These are phyloP conservation scores for Gnatocerus cornutus DNA, from an alignment of 2,888 invertebrate species.

Conservation along the genomic window DNA sequence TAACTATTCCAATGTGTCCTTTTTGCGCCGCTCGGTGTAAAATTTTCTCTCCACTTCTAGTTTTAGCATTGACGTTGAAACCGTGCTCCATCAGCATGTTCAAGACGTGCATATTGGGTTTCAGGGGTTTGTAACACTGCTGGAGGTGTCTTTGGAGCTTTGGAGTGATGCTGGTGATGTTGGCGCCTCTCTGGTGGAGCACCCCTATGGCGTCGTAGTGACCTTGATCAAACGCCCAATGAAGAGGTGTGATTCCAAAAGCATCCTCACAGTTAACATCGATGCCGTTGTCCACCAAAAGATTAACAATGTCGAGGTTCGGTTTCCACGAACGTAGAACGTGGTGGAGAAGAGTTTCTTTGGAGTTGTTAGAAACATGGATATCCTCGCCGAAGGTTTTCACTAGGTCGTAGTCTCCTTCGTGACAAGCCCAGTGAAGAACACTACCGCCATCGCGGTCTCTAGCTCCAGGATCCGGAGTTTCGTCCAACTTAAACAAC, in stretches of 20 bases:
- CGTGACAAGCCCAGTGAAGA: conserved; percentile 13
- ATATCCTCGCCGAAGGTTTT: not conserved
- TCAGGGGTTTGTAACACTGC: not conserved
- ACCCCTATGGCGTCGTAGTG: conserved; percentile 2
- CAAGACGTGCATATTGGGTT: conserved; percentile 5
- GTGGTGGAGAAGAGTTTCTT: conserved; percentile 4
- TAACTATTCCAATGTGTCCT: not conserved
- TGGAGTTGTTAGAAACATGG: not conserved
- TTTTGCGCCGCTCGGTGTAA: not conserved
- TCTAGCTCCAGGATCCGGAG: not conserved
- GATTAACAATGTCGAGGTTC: conserved; percentile 4
- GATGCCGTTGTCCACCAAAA: conserved; percentile 3
- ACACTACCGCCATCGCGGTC: not conserved
- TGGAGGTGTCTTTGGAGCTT: not conserved
- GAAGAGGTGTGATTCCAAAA: conserved; percentile 2
- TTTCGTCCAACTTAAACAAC: not conserved
- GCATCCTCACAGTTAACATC: not conserved
- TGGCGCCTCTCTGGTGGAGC: conserved; percentile 2
- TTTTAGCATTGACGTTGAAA: conserved; percentile 5
- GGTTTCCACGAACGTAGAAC: not conserved
- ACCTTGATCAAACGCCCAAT: conserved; percentile 1
- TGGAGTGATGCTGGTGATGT: not conserved
- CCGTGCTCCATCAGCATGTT: not conserved
- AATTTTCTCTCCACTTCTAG: not conserved
- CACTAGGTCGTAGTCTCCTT: conserved; percentile 9